Base-by-base conservation (phyloP, 1,140 invertebrate genomes). In the Neelides sp. region DNA sequence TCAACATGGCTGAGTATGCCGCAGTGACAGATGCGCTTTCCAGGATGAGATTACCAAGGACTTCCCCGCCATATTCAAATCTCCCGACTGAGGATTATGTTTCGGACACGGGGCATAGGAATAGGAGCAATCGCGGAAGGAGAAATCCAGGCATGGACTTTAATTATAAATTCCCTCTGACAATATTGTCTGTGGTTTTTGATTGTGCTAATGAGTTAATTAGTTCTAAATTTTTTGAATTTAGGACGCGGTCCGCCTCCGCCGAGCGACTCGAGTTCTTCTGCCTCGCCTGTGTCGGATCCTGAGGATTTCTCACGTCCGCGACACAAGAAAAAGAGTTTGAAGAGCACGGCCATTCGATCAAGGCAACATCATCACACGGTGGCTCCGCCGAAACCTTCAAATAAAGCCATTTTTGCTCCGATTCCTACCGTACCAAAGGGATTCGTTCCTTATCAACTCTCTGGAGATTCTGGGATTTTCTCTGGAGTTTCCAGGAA, bases 371-470 rank as follows among this genome's bases (percentile, higher is more conserved):
- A 36, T 44, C 49, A 20, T 30, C 50, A 39, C 35, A 39, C 2
- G 26, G 24, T 15, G 27, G 37, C 52, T 36, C 46, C 46, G 19
- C 32, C 43, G 17, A 50, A 58, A 40, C 55, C 55, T 13, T n/a
- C n/a, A 40, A 20, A 42, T 52, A 61, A 61, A 44, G 52, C 55
- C 49, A 58, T 62, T 54, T 54, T 61, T 58, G 47, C 59, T 43
- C 50, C 59, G 54, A 49, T 64, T 57, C 61, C 58, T 49, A 62
- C 59, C 54, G 55, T 55, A 52, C 59, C 39, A 49, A 52, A 50
- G 50, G 52, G 62, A 58, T 52, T 60, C 50, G 47, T 61, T 19
- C 55, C 59, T 20, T 57, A 57, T 42, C 55, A 57, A 53, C 34
- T 61, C 27, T 45, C 55, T 4, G 52, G 44, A 32, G 53, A 61